Evolutionary conservation across 2,113 vertebrate species (phyloP).

Genomic region (Oncorhynchus clarkii): DNA sequence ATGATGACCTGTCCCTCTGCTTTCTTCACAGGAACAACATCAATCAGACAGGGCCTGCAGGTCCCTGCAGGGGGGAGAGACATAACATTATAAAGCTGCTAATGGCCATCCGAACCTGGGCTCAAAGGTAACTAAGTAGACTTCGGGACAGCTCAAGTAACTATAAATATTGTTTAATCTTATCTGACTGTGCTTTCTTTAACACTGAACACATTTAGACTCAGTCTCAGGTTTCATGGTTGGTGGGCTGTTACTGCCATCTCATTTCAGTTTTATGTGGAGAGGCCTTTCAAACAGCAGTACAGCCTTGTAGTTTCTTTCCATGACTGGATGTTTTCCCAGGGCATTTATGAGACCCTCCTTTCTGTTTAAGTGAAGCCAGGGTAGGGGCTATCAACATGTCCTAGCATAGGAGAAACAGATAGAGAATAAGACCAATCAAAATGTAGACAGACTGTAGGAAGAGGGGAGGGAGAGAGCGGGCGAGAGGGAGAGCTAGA

Average conservation of each 20-base stretch:
- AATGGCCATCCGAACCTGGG: neutral
- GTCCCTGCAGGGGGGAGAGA: slow-evolving; percentile 72
- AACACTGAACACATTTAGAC: neutral
- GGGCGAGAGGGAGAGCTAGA: neutral
- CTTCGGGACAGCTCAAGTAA: neutral
- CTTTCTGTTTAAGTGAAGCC: neutral
- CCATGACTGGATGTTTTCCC: neutral
- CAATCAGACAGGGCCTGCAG: slow-evolving; percentile 90
- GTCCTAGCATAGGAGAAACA: neutral
- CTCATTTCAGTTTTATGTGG: slow-evolving; percentile 2
- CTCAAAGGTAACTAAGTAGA: neutral
- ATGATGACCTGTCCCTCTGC: slow-evolving; percentile 92
- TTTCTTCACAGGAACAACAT: slow-evolving; percentile 93
- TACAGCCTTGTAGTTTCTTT: neutral
- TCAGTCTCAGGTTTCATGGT: neutral
- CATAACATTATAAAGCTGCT: neutral
- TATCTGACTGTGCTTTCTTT: neutral
- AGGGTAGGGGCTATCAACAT: neutral
- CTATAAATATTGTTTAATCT: neutral
- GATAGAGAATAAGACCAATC: neutral
- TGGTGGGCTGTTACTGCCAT: neutral
- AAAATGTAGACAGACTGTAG: neutral
- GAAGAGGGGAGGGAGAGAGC: neutral
- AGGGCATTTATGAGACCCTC: slow-evolving; percentile 4
- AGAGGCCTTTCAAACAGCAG: slow-evolving; percentile 10